Conservation (phyloP, 2,797 vertebrate genomes). For the Loris lydekkerianus region DNA sequence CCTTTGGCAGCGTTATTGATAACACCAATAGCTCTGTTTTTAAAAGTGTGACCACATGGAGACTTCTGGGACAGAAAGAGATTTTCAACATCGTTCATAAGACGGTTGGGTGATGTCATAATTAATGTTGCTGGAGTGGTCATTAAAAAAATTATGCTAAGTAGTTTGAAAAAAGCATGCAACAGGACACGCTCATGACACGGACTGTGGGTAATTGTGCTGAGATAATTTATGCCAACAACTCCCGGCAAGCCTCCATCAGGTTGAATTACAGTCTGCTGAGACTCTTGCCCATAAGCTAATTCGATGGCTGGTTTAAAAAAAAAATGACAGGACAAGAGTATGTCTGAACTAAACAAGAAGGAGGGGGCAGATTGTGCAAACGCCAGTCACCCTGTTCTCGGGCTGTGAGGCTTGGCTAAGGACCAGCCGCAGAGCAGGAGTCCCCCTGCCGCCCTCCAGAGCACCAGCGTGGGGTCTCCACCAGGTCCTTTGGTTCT, state of each 20-base stretch:
- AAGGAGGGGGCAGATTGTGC: neutral
- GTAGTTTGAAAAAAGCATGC: slow-evolving; percentile 24
- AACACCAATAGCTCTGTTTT: neutral
- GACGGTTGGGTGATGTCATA: slow-evolving; percentile 14
- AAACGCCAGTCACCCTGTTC: neutral
- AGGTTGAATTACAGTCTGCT: neutral
- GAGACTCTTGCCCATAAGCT: slow-evolving; percentile 5
- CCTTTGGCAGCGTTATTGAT: neutral
- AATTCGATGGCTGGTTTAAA: neutral
- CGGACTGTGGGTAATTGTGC: neutral
- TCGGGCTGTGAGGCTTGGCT: neutral
- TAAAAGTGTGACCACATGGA: neutral
- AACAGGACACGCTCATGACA: slow-evolving; percentile 6
- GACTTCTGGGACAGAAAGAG: neutral
- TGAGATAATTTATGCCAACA: slow-evolving; percentile 38
- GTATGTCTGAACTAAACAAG: neutral
- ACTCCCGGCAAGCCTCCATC: neutral
- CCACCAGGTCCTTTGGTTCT: neutral
- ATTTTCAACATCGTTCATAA: slow-evolving; percentile 5
- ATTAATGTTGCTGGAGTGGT: slow-evolving; percentile 40
- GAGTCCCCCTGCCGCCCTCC: no score
- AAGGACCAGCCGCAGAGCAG: neutral
- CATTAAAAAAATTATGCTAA: slow-evolving; percentile 75
- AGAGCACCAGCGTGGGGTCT: no score
- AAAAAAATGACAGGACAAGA: neutral